A percentile compares a stretch with the other conserved stretches of the same genome.
Evolutionary conservation across 2,888 invertebrate genomes (phyloP).

Genomic region (Hypsopygia costalis): DNA sequence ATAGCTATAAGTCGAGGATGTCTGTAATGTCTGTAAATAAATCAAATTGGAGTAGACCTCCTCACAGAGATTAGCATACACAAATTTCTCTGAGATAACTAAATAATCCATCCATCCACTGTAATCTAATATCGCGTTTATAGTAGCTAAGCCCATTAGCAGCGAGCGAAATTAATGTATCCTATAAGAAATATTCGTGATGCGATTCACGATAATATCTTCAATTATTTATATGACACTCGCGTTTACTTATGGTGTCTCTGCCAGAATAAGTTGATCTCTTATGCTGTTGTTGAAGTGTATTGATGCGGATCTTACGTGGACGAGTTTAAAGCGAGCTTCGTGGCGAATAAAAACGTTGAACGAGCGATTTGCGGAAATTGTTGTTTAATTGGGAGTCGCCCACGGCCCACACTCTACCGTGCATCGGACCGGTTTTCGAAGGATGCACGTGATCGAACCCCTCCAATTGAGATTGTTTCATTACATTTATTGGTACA

Average conservation of each 20-base stretch:
- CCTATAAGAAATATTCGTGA: conserved; percentile 20
- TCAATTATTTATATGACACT: conserved; percentile 34
- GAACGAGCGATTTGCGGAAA: conserved; percentile 35
- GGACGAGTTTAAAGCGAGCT: neutral
- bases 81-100: neutral
- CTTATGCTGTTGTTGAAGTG: neutral
- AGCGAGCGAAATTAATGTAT: conserved; percentile 10
- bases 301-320: conserved; percentile 1
- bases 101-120: conserved; percentile 3
- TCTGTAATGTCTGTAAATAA: neutral
- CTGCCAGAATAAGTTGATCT: conserved; percentile 15
- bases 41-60: neutral
- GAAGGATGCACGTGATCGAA: neutral
- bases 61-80: neutral
- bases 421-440: conserved; percentile 7
- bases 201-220: conserved; percentile 25
- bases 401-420: conserved; percentile 26
- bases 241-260: conserved; percentile 18
- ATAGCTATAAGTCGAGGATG: neutral
- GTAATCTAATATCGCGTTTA: conserved; percentile 2
- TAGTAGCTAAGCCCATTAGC: conserved; percentile 1
- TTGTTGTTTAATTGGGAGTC: conserved; percentile 40
- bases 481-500: neutral
- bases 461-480: neutral
- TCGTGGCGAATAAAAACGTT: too few relatives aligned